Percentiles rank a stretch among this genome's conserved stretches.
These are phyloP conservation scores for Coreoperca whiteheadi DNA, from an alignment of 2,113 vertebrate genomes.

Conservation along the genomic window DNA sequence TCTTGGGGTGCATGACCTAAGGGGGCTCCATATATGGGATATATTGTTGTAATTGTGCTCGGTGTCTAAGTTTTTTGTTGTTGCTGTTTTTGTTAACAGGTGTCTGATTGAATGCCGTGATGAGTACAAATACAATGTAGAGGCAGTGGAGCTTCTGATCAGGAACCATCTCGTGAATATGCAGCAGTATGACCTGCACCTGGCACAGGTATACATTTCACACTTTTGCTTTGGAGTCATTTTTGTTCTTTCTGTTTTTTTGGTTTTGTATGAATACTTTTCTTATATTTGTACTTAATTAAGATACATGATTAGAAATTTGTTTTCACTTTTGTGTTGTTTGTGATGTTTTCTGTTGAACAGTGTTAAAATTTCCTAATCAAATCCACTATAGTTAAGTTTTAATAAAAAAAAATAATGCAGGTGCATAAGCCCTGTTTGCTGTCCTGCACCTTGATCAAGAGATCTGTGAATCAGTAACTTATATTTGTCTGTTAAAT, in stretches of 20 bases:
- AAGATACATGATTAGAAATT: background rate
- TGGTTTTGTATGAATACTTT: background rate
- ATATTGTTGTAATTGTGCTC: background rate
- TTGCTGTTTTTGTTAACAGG: slow-evolving; percentile 74
- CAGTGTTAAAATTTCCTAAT: background rate
- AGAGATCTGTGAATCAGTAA: background rate
- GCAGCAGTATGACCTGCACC: slow-evolving; percentile 98
- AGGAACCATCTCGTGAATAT: slow-evolving; percentile 98
- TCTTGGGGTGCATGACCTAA: background rate
- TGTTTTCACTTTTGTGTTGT: no score
- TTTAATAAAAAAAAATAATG: no score
- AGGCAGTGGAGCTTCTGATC: slow-evolving; percentile 97
- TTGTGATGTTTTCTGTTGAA: background rate
- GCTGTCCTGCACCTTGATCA: background rate
- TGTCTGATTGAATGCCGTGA: slow-evolving; percentile 98
- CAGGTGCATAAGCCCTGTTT: background rate
- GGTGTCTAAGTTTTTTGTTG: background rate
- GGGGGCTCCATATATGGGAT: background rate
- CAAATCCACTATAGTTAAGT: background rate
- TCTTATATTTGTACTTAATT: background rate
- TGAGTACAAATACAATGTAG: slow-evolving; percentile 99
- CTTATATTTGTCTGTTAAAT: background rate
- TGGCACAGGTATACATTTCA: slow-evolving; percentile 91
- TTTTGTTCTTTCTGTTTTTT: background rate
- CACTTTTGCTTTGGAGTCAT: background rate